These are phyloP conservation scores for Acleris literana DNA, from an alignment of 2,888 invertebrate genomes.

Conservation along the genomic window DNA sequence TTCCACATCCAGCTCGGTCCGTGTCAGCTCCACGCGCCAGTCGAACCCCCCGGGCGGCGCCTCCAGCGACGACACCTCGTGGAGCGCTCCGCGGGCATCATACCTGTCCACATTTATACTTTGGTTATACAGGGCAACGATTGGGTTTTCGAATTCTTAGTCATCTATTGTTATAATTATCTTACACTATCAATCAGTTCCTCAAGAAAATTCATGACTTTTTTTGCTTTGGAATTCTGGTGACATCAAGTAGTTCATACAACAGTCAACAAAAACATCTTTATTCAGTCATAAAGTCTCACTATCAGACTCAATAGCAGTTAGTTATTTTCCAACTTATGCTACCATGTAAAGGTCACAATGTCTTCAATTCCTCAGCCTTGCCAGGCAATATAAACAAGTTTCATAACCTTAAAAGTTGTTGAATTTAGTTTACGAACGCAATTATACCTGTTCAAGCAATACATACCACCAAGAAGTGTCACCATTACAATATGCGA, in stretches of 20 bases:
- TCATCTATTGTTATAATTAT: not conserved
- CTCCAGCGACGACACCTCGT: slow-evolving; percentile 92
- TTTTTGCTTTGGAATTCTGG: not conserved
- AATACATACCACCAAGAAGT: slow-evolving; percentile 78
- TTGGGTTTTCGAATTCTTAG: not conserved
- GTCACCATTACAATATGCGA: slow-evolving; percentile 74
- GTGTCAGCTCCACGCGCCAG: slow-evolving; percentile 85
- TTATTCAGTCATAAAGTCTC: not conserved
- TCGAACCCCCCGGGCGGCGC: slow-evolving; percentile 89
- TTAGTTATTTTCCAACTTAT: not conserved
- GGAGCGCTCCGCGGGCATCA: slow-evolving; percentile 96
- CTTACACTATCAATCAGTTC: too few species aligned
- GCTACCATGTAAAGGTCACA: not conserved
- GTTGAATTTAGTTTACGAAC: slow-evolving; percentile 31
- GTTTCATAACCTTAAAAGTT: slow-evolving; percentile 38
- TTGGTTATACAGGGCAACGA: slow-evolving; percentile 2
- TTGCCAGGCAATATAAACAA: slow-evolving; percentile 23
- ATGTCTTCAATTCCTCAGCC: slow-evolving; percentile 9
- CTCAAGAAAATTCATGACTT: not conserved
- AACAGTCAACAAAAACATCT: not conserved
- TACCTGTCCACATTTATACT: slow-evolving; percentile 86
- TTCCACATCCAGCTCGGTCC: slow-evolving; percentile 92
- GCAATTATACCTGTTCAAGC: slow-evolving; percentile 68
- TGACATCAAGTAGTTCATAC: not conserved
- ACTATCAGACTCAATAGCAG: too few species aligned